Conservation (phyloP, 2,888 invertebrate species). For the Acanthopleura granulata region DNA sequence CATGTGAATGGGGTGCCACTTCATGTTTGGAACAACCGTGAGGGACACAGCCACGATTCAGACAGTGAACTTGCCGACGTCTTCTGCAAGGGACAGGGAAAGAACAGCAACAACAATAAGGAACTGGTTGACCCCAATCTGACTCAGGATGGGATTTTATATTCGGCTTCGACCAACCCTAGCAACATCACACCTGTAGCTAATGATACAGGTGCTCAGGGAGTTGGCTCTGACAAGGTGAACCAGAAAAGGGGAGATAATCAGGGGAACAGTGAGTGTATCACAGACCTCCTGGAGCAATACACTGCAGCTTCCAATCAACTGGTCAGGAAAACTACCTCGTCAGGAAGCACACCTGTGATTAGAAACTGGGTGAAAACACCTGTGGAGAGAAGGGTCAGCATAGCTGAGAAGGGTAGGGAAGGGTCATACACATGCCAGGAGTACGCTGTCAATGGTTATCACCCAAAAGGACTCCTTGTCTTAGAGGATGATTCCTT, state of each 20-base stretch:
- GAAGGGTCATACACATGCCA: no score
- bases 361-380: no score
- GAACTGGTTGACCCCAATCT: constrained; percentile 10
- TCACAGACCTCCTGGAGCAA: neutral
- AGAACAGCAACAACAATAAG: neutral
- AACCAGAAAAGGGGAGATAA: no score
- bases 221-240: neutral
- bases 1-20: constrained; percentile 10
- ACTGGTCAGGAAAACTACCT: neutral
- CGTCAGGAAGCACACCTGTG: neutral
- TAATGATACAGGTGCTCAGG: neutral
- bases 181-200: neutral
- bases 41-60: neutral
- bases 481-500: neutral
- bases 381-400: neutral
- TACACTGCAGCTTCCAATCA: neutral
- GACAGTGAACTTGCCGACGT: constrained; percentile 10
- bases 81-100: neutral
- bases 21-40: neutral
- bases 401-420: no score
- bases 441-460: neutral
- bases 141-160: constrained; percentile 7
- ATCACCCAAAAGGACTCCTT: neutral
- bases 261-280: neutral
- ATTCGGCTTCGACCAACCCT: neutral